Percentiles rank a stretch among this genome's conserved stretches.
phyloP scores from a whole-genome alignment of 2,797 vertebrate species.

The Aplochiton taeniatus region DNA sequence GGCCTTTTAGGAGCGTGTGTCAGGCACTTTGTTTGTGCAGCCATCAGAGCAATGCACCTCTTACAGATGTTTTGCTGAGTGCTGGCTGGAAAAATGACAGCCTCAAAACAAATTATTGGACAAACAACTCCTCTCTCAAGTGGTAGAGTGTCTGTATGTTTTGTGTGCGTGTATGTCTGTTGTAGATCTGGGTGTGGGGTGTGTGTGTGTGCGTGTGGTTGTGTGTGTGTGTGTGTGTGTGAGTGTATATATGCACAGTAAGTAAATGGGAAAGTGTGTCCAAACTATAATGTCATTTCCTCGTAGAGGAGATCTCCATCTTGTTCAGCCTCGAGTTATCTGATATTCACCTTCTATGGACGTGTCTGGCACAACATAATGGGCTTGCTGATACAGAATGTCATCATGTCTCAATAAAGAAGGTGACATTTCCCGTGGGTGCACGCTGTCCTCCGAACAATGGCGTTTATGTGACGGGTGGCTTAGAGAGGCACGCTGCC shows the following conservation, averaged over 20 bases:
- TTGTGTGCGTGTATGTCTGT: too few relatives aligned
- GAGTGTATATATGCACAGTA: neutral
- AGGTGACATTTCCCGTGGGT: constrained; percentile 38
- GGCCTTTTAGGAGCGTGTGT: neutral
- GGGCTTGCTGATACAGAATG: constrained; percentile 49
- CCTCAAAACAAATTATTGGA: too few relatives aligned
- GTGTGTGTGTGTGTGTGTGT: neutral
- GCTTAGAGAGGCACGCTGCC: too few relatives aligned
- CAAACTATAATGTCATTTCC: neutral
- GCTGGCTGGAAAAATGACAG: too few relatives aligned
- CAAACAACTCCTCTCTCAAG: too few relatives aligned
- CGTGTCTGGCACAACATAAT: constrained; percentile 61
- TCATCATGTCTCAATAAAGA: constrained; percentile 50
- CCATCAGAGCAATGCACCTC: too few relatives aligned
- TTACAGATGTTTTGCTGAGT: too few relatives aligned
- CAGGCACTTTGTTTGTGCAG: neutral
- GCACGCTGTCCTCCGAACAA: constrained; percentile 16
- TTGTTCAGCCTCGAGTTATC: constrained; percentile 10
- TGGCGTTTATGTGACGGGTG: too few relatives aligned
- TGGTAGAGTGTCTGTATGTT: too few relatives aligned
- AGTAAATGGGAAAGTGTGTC: too few relatives aligned
- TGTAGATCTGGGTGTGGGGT: too few relatives aligned
- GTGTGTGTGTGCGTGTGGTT: too few relatives aligned
- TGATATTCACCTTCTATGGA: constrained; percentile 41
- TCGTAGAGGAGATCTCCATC: constrained; percentile 8